Base-by-base conservation (phyloP, 2,797 vertebrate species). In the Tolypeutes matacus region DNA sequence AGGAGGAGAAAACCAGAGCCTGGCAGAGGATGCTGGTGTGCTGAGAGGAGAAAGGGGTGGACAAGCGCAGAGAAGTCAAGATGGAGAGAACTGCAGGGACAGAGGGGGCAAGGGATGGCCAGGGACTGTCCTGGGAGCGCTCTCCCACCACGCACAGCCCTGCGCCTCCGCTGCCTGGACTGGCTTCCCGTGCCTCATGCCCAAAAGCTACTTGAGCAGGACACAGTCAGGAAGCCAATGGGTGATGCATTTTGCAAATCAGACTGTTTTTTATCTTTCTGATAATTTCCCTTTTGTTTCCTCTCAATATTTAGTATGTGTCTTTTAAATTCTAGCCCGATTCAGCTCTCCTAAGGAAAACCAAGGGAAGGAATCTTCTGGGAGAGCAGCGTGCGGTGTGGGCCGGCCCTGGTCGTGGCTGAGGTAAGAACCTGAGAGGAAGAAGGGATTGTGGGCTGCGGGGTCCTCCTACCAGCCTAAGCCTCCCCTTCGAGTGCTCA, bases 391-490 rank as follows among this genome's bases (percentile, higher is more conserved):
- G 62, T 46, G 39, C n/a, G 7, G 3, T 4, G 53, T 53, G 56
- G 56, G n/a, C 46, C 67, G 2, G 31, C 34, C 6, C 18, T 1
- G 1, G 20, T 27, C 7, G 17, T 5, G 21, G 46, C 23, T 18
- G 64, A 62, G 34, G 17, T 1, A 6, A 62, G 51, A 56, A 18
- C 51, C 13, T 0, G 5, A 49, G 51, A 18, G 51, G 5, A 78
- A 67, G 92, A 17, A 67, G 42, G 21, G 7, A 29, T 14, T 27
- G 18, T 1, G 27, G 75, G n/a, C 8, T 6, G 3, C 0, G 0
- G 8, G 7, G 25, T 7, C 27, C 36, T 56, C 34, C 18, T 2
- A 10, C 62, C 42, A 25, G 0, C 25, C 18, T 36, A 1, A 3
- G 73, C 73, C 80, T 39, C 3, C 3, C 67, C 5, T 49, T 25